Base-by-base conservation (phyloP, 1,140 invertebrate genomes). In the Venustaconcha ellipsiformis region DNA sequence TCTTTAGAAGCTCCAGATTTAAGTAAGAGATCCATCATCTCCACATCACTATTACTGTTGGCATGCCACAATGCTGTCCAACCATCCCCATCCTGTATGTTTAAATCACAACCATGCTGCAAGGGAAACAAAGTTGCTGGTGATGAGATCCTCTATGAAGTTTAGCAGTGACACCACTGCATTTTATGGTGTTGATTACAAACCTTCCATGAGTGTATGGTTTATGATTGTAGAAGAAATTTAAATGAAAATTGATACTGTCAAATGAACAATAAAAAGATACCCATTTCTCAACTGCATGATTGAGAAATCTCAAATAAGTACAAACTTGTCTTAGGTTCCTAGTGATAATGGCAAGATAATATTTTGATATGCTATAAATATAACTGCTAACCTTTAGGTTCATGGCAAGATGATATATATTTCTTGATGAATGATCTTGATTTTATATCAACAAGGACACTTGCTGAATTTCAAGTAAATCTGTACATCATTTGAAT, bases 1-100 rank as follows among this genome's bases (percentile, higher is more conserved):
- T 78, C 78, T 64, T 78, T 83, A 62, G 80, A 72, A 23, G 85
- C 82, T 15, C 85, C 83, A 18, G 83, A 82, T 65, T 81, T 83
- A 2, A 86, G 72, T 14, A 86, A 76, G 48, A 86, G 72, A 58
- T 70, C 80, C 74, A 83, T 80, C 14, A 83, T 79, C 30, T 86
- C 82, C 37, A 80, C 79, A 75, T 80, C 83, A 72, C 78, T 82
- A 57, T 85, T 84, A 57, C 79, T 78, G 72, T 82, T 82, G 3
- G 83, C 83, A 65, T 86, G 80, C 85, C 83, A 85, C 14, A 86
- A 72, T 6, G 85, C 80, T 48, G 85, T 83, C 81, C 81, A 85
- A 12, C 78, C 68, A 69, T 84, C 80, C 18, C 59, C 67, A 57
- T 86, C 85, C 66, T 80, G 77, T 6, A 71, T 63, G 70, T 86